These are phyloP conservation scores for Zonotrichia albicollis DNA, from an alignment of 2,797 vertebrate species.

Conservation along the genomic window DNA sequence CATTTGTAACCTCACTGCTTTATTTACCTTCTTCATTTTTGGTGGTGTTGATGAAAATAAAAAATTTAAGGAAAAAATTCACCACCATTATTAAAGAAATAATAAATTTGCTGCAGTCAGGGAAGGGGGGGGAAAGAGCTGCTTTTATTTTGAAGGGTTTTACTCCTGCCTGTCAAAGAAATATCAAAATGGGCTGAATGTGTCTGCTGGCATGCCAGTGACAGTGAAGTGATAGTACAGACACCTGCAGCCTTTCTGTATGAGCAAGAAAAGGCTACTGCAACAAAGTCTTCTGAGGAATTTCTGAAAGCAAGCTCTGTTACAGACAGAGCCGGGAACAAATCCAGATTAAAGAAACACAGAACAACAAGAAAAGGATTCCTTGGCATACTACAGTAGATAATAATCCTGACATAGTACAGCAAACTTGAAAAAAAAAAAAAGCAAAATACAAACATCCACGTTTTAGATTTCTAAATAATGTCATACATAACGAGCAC, in stretches of 20 bases:
- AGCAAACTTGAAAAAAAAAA: not conserved
- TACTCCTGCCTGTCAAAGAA: not conserved
- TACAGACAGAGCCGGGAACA: not conserved
- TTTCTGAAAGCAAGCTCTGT: not conserved
- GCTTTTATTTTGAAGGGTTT: not conserved
- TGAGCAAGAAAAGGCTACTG: not conserved
- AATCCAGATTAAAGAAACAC: not conserved
- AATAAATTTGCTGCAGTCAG: not conserved
- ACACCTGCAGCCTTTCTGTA: not conserved
- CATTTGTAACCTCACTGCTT: not conserved
- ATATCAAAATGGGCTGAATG: not conserved
- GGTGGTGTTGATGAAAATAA: not conserved
- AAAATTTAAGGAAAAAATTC: fast-evolving
- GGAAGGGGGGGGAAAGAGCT: fast-evolving
- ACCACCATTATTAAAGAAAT: not conserved
- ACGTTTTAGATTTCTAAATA: not conserved
- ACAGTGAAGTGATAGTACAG: not conserved
- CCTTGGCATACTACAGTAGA: not conserved
- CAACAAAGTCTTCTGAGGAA: not conserved
- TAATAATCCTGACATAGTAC: not conserved
- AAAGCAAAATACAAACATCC: not conserved
- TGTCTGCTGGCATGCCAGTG: not conserved
- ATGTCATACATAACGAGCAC: not conserved
- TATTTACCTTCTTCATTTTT: not conserved
- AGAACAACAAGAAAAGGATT: not conserved